Evolutionary conservation across 2,113 vertebrate genomes (phyloP), one percentile per base, ranked within the genome.

Genomic region (Noturus placidus): DNA sequence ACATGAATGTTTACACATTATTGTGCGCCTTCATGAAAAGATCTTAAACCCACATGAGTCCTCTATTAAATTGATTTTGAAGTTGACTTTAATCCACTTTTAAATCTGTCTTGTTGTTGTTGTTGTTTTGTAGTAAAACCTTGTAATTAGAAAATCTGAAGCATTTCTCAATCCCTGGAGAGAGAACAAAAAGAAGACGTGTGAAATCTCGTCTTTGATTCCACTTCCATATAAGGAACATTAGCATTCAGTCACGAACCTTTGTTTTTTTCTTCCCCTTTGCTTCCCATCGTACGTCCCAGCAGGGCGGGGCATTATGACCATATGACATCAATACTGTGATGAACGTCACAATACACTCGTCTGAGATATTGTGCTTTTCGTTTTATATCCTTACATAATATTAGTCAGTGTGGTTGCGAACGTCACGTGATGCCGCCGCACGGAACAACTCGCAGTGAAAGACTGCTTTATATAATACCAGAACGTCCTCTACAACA

Each of bases 1-100:
- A 17, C 35, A 70, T 30, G 46, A 54, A 84, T 59, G 63, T 70
- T 84, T 81, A 81, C 79, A 25, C 54, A 59, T 56, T 25, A 81
- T 81, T 59, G 33, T 81, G 79, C 7, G 56, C 65, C 54, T 52
- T 84, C 10, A 33, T 84, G 42, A 83, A 84, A 69, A 69, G 82
- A 33, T n/a, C 27, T 22, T 13, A 54, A 70, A 35, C 3, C n/a
- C 78, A 59, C 54, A 57, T 35, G 78, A 59, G 35, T 80, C 78
- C 52, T 57, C 30, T 1, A 30, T 81, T 38, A 35, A 81, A 25
- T 6, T 5, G 3, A 59, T 35, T 25, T 54, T 4, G 42, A 59
- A 35, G 10, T 38, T 38, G 30, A 22, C 8, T 81, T 59, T 38
- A 81, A 81, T 25, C 20, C 30, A 9, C 5, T n/a, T 52, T 35